Percentiles rank a stretch among this genome's conserved stretches.
Conservation (phyloP, 1,140 invertebrate genomes). For the Copidosoma floridanum region DNA sequence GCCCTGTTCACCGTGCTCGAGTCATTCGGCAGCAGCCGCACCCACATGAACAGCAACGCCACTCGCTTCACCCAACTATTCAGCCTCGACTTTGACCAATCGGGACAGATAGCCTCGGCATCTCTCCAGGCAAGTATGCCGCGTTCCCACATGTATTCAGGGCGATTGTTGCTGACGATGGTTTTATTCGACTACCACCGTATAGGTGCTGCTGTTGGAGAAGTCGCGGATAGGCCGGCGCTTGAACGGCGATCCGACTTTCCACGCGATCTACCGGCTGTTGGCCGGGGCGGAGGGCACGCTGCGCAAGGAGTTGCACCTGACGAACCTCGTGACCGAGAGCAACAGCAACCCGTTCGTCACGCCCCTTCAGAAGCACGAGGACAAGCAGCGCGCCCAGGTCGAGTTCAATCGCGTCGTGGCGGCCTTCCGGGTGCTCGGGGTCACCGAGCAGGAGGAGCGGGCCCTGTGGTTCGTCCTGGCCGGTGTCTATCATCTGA, state of each 20-base stretch:
- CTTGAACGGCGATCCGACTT: conserved; percentile 71
- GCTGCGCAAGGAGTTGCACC: conserved; percentile 75
- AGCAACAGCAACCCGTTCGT: conserved; percentile 78
- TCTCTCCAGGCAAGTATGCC: conserved; percentile 72
- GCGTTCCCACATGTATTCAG: no score
- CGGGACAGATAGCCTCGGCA: conserved; percentile 82
- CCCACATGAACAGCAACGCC: conserved; percentile 79
- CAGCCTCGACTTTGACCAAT: conserved; percentile 89
- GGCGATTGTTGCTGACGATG: no score
- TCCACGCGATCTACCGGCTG: conserved; percentile 81
- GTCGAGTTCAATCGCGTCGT: conserved; percentile 76
- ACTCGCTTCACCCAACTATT: conserved; percentile 86
- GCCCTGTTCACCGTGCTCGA: conserved; percentile 82
- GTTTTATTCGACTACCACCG: no score
- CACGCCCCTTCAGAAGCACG: conserved; percentile 73
- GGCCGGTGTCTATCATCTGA: conserved; percentile 89
- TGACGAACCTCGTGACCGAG: conserved; percentile 74
- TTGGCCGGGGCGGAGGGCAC: conserved; percentile 77
- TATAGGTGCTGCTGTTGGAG: conserved; percentile 70
- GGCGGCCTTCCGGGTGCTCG: conserved; percentile 71
- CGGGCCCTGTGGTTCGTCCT: conserved; percentile 83
- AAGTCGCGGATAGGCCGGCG: conserved; percentile 71
- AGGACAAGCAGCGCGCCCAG: conserved; percentile 77
- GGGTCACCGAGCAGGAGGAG: conserved; percentile 74
- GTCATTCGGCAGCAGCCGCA: conserved; percentile 84